These are phyloP conservation scores for Tribolium madens DNA, from an alignment of 1,140 invertebrate genomes.

Conservation along the genomic window DNA sequence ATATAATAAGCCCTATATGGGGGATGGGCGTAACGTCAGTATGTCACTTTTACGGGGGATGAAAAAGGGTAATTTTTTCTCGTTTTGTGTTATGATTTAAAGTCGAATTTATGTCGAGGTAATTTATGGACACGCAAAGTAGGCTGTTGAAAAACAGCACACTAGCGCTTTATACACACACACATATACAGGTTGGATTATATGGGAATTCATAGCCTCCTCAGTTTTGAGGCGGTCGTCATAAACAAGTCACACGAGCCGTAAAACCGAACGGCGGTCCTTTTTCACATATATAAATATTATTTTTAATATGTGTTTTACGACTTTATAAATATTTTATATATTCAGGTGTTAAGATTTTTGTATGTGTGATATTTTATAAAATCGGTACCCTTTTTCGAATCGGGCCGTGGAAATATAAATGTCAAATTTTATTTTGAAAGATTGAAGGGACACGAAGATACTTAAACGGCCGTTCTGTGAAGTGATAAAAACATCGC, in stretches of 20 bases:
- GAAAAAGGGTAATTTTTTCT: background rate
- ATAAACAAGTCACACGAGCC: slow-evolving; percentile 62
- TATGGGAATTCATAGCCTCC: slow-evolving; percentile 54
- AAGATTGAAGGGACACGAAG: background rate
- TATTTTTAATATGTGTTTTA: slow-evolving; percentile 67
- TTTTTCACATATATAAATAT: slow-evolving; percentile 66
- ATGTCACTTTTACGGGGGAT: slow-evolving; percentile 24
- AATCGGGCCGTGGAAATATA: slow-evolving; percentile 35
- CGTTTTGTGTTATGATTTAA: slow-evolving; percentile 6
- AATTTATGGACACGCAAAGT: slow-evolving; percentile 47
- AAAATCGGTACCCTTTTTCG: slow-evolving; percentile 46
- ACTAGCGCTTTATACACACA: slow-evolving; percentile 40
- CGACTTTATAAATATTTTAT: slow-evolving; percentile 67
- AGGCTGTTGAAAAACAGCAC: slow-evolving; percentile 48
- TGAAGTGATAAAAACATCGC: slow-evolving; percentile 32
- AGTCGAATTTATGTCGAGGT: slow-evolving; percentile 19
- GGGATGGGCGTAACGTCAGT: slow-evolving; percentile 29
- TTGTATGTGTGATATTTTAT: slow-evolving; percentile 58
- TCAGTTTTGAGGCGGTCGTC: slow-evolving; percentile 55
- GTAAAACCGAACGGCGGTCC: slow-evolving; percentile 62
- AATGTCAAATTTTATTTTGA: slow-evolving; percentile 47
- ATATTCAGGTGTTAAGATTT: slow-evolving; percentile 66
- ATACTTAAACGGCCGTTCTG: slow-evolving; percentile 6
- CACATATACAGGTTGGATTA: slow-evolving; percentile 43
- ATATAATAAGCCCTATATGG: slow-evolving; percentile 3